Evolutionary conservation across 2,797 vertebrate species (phyloP), one percentile per base, ranked within the genome.

Genomic region (Pseudocheirus occidentalis): DNA sequence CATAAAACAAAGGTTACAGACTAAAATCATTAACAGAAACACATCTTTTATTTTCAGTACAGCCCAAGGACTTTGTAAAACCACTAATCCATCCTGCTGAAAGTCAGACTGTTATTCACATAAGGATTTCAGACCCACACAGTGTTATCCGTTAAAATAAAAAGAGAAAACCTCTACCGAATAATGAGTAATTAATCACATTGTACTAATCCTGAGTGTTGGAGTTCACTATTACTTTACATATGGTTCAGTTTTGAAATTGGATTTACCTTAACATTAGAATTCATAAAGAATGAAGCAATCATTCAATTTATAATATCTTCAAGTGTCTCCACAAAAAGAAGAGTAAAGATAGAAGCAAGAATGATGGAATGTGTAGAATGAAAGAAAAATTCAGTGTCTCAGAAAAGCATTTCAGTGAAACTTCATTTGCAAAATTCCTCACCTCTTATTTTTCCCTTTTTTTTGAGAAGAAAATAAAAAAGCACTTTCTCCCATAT

Each of bases 221-320:
- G 24, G 40, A 50, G 73, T 87, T 87, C 73, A 87, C 73, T 87
- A 27, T 87, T 87, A 27, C 40, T 87, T 28, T 87, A 87, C 73
- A 11, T 87, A 87, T 87, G 40, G 73, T 87, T 87, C 73, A 87
- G 73, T 87, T 87, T 87, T 87, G 73, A 87, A 87, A 87, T 87
- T 87, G 73, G 73, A 87, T 87, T 87, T 87, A 27, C 40, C 73
- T 87, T 46, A 91, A 4, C 0, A 92, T 95, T 94, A 27, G 92
- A 29, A 46, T 27, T 95, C 90, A 11, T 34, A 55, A 94, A 40
- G 24, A 92, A 91, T 91, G 52, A 90, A 95, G 53, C 5, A 66
- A 40, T 95, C 93, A 59, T 13, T 90, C 31, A 0, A 29, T 90
- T 97, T 96, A 94, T 92, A 2, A 3, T 87, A n/a, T 90, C 91